These are phyloP conservation scores for Euwallacea fornicatus DNA, from an alignment of 1,140 invertebrate species.

Conservation along the genomic window DNA sequence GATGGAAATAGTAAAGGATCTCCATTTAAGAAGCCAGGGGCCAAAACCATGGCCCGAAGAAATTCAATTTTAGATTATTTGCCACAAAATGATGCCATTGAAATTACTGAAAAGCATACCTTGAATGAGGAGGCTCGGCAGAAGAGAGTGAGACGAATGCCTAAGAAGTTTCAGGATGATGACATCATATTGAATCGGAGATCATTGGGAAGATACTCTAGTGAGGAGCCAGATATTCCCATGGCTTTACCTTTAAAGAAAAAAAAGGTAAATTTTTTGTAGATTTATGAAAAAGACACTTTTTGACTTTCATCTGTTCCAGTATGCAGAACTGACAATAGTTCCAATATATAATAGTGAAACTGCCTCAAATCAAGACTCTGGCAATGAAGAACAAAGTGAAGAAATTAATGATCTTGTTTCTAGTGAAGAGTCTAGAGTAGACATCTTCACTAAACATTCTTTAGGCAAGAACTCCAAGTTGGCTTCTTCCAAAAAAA, in stretches of 20 bases:
- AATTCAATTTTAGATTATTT: neutral
- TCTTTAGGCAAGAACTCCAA: too few relatives aligned
- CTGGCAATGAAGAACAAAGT: too few relatives aligned
- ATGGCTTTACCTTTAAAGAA: neutral
- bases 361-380: too few relatives aligned
- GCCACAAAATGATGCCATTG: neutral
- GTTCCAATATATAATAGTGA: too few relatives aligned
- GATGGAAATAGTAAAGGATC: neutral
- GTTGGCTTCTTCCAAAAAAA: too few relatives aligned
- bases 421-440: too few relatives aligned
- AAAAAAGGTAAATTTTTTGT: neutral
- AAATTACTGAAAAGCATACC: neutral
- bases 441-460: too few relatives aligned
- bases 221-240: neutral
- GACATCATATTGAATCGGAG: neutral
- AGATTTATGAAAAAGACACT: neutral
- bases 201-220: neutral
- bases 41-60: neutral
- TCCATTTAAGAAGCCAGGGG: neutral
- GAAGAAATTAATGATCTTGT: too few relatives aligned
- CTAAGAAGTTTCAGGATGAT: conserved; percentile 7
- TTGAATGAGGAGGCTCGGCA: neutral
- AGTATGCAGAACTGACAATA: too few relatives aligned
- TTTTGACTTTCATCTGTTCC: too few relatives aligned
- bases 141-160: neutral